A percentile compares a stretch with the other conserved stretches of the same genome.
phyloP scores from a whole-genome alignment of 2,113 vertebrate genomes.

The Cottus gobio region DNA sequence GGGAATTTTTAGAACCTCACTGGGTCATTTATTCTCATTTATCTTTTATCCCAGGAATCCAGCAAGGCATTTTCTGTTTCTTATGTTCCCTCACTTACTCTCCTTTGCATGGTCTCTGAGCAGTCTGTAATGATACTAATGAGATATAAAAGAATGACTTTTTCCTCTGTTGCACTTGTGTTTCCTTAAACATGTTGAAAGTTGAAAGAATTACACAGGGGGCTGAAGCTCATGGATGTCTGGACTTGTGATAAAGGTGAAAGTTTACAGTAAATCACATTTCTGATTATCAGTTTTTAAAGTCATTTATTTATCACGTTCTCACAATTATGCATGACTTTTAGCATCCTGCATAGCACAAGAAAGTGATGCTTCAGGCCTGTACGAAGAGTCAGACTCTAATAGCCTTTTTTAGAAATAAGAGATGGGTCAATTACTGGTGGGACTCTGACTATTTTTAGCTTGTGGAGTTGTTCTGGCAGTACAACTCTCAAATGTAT shows the following conservation, averaged over 20 bases:
- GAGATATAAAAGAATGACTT: background rate
- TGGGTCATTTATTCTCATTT: constrained; percentile 45
- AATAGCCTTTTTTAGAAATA: constrained; percentile 2
- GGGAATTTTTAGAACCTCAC: constrained; percentile 33
- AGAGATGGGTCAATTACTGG: background rate
- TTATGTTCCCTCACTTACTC: constrained; percentile 3
- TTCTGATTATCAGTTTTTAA: background rate
- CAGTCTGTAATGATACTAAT: constrained; percentile 9
- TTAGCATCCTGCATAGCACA: background rate
- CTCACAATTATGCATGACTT: background rate
- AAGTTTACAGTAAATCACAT: background rate
- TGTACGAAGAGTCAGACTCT: background rate
- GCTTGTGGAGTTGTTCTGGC: background rate
- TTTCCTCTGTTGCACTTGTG: background rate
- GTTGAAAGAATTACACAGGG: background rate
- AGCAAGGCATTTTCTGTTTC: background rate
- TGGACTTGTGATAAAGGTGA: background rate
- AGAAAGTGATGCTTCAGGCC: background rate
- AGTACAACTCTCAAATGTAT: background rate
- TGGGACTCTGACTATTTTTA: background rate
- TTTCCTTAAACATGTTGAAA: background rate
- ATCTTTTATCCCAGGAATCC: constrained; percentile 30
- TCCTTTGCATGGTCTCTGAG: background rate
- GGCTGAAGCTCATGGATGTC: background rate
- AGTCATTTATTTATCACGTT: background rate